A percentile compares a stretch with the other conserved stretches of the same genome.
These are phyloP conservation scores for Standfussiana lucernea DNA, from an alignment of 2,888 invertebrate species.

Conservation along the genomic window DNA sequence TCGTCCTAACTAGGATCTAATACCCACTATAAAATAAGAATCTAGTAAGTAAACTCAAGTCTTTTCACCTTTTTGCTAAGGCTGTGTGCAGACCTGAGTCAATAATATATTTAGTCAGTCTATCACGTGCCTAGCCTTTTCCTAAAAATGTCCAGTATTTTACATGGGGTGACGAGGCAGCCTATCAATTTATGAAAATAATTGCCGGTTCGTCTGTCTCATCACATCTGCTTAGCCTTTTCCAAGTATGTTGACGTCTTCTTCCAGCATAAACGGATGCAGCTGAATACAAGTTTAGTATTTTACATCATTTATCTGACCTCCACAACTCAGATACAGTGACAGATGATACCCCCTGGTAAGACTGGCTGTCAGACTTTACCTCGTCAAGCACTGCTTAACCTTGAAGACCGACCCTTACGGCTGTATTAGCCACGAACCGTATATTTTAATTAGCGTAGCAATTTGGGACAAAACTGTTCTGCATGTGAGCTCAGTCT, in stretches of 20 bases:
- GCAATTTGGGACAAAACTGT: background rate
- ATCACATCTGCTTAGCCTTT: too few relatives aligned
- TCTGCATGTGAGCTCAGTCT: background rate
- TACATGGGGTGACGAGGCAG: too few relatives aligned
- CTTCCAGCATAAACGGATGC: background rate
- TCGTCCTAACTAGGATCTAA: too few relatives aligned
- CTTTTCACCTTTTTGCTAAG: background rate
- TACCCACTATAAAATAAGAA: background rate
- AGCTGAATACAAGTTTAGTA: too few relatives aligned
- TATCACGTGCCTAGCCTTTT: background rate
- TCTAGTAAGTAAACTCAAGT: background rate
- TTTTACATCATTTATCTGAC: too few relatives aligned
- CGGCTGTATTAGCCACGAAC: background rate
- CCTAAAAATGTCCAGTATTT: too few relatives aligned
- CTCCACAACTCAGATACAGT: too few relatives aligned
- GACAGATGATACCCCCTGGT: too few relatives aligned
- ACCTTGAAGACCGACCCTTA: background rate
- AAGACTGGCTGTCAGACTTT: background rate
- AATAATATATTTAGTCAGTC: too few relatives aligned
- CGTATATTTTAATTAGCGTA: background rate
- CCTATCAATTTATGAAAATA: too few relatives aligned
- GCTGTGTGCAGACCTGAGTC: background rate
- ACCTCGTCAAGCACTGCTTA: background rate
- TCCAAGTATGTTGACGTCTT: too few relatives aligned
- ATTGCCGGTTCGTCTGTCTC: too few relatives aligned